Evolutionary conservation across 2,113 vertebrate genomes (phyloP).

Genomic region (Pagrus major): DNA sequence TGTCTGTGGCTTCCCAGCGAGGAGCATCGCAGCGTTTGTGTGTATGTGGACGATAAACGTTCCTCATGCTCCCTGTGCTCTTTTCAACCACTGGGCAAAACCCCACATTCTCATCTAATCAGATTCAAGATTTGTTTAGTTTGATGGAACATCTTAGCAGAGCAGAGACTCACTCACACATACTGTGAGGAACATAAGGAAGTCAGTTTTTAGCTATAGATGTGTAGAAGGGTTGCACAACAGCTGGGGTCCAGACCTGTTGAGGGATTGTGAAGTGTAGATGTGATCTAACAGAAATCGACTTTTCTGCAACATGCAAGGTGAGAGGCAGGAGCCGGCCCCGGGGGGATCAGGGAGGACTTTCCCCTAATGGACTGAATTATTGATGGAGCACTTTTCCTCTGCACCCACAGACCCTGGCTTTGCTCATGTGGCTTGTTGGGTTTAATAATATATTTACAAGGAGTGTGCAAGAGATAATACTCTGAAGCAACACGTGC

Average conservation of each 20-base stretch:
- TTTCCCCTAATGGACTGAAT: slow-evolving; percentile 23
- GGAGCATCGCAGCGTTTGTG: slow-evolving; percentile 31
- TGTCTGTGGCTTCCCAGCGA: slow-evolving; percentile 54
- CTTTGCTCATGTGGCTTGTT: not conserved
- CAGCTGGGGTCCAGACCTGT: not conserved
- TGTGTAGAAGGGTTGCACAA: not conserved
- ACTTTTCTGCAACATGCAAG: slow-evolving; percentile 8
- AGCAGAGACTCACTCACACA: not conserved
- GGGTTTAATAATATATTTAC: not conserved
- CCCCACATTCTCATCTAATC: slow-evolving; percentile 33
- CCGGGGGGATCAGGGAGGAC: not conserved
- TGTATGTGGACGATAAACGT: slow-evolving; percentile 28
- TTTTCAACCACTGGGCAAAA: slow-evolving; percentile 49
- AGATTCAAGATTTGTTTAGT: slow-evolving; percentile 29
- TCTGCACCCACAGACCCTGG: not conserved
- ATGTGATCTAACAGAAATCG: slow-evolving; percentile 3
- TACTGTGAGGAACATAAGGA: not conserved
- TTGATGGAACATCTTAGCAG: slow-evolving; percentile 37
- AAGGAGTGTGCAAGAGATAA: not conserved
- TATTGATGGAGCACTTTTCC: slow-evolving; percentile 35
- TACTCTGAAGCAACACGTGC: not conserved
- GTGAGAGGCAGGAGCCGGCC: slow-evolving; percentile 1
- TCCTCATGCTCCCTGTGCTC: slow-evolving; percentile 35
- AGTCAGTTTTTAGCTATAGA: slow-evolving; percentile 1
- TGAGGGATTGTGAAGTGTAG: not conserved